Percentiles rank a stretch among this genome's conserved stretches.
These are phyloP conservation scores for Monochamus saltuarius DNA, from an alignment of 1,140 invertebrate genomes.

Conservation along the genomic window DNA sequence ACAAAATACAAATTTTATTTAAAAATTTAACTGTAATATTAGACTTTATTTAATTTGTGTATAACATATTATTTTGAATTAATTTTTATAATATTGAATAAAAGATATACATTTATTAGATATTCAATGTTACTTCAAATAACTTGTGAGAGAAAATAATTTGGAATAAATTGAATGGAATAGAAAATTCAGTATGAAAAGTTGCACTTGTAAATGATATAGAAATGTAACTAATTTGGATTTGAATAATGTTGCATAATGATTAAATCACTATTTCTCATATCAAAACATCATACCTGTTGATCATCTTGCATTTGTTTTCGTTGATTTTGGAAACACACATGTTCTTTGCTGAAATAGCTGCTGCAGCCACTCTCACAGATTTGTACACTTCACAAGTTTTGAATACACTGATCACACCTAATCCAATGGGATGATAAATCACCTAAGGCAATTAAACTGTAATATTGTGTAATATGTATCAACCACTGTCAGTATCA, in stretches of 20 bases:
- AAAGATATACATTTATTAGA: too few species aligned
- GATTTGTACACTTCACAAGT: slow-evolving; percentile 14
- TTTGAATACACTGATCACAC: slow-evolving; percentile 3
- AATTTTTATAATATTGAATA: too few species aligned
- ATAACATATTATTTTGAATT: too few species aligned
- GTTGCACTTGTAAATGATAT: background rate
- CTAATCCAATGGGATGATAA: background rate
- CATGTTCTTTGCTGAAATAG: slow-evolving; percentile 24
- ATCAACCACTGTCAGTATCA: background rate
- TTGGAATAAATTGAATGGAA: too few species aligned
- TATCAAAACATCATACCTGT: slow-evolving; percentile 36
- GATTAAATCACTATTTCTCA: background rate
- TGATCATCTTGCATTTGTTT: slow-evolving; percentile 44
- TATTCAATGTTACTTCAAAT: too few species aligned
- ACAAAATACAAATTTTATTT: too few species aligned
- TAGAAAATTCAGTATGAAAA: background rate
- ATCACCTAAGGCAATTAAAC: background rate
- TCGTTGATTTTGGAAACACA: slow-evolving; percentile 38
- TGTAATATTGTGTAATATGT: slow-evolving; percentile 19
- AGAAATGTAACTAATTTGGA: background rate
- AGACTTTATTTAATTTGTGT: too few species aligned
- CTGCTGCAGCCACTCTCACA: background rate
- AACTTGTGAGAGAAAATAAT: too few species aligned
- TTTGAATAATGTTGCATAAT: background rate
- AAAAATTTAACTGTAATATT: too few species aligned